phyloP scores from a whole-genome alignment of 2,888 invertebrate species.

The Cheilosia variabilis region DNA sequence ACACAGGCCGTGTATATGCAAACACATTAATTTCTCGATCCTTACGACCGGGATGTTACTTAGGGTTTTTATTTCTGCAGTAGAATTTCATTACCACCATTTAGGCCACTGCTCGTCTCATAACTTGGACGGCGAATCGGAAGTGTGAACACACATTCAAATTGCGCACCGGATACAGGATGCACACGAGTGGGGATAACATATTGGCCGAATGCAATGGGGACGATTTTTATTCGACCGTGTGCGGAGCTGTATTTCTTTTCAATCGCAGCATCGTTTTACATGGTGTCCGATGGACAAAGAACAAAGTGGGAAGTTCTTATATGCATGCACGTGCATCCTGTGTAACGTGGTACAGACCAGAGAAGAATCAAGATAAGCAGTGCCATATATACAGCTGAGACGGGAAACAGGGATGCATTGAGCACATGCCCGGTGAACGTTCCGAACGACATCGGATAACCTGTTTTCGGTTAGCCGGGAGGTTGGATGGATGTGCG shows the following conservation, averaged over 20 bases:
- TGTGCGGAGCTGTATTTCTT: background rate
- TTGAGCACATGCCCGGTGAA: conserved; percentile 27
- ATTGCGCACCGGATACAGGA: conserved; percentile 2
- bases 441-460: conserved; percentile 35
- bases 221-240: background rate
- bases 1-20: background rate
- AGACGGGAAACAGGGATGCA: conserved; percentile 42
- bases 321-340: conserved; percentile 50
- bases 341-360: conserved; percentile 40
- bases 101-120: conserved; percentile 1
- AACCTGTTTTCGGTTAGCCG: conserved; percentile 42
- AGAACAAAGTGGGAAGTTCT: conserved; percentile 37
- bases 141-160: conserved; percentile 3
- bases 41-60: conserved; percentile 40
- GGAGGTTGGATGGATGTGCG: conserved; percentile 9
- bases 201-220: background rate
- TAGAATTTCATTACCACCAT: conserved; percentile 32
- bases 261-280: conserved; percentile 8
- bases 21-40: conserved; percentile 20
- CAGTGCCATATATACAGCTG: conserved; percentile 14
- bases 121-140: background rate
- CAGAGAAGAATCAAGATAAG: conserved; percentile 45
- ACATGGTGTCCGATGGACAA: conserved; percentile 6
- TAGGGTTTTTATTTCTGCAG: conserved; percentile 33
- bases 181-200: background rate